Evolutionary conservation across 2,797 vertebrate species (phyloP).

Genomic region (Gymnothorax javanicus): DNA sequence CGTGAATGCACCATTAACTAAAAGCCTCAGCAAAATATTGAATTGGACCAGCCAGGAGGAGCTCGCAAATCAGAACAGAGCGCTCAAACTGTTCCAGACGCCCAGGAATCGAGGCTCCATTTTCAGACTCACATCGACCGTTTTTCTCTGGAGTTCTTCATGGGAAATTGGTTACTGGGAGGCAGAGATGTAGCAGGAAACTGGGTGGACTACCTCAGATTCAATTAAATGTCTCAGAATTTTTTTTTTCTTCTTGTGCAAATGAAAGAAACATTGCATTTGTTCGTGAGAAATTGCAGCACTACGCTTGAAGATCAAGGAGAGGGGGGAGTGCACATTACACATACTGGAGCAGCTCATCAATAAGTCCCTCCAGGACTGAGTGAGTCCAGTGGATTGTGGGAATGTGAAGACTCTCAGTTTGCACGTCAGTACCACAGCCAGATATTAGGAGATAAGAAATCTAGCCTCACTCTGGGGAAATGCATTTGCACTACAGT

Average conservation of each 20-base stretch:
- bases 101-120: background rate
- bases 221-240: background rate
- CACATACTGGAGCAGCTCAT: background rate
- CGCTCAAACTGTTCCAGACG: background rate
- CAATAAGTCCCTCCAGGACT: slow-evolving; percentile 1
- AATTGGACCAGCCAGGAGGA: background rate
- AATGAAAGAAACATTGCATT: background rate
- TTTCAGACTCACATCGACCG: background rate
- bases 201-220: background rate
- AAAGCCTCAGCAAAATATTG: background rate
- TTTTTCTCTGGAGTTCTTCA: background rate
- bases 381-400: background rate
- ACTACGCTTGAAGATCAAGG: background rate
- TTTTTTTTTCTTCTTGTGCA: background rate
- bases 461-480: background rate
- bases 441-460: background rate
- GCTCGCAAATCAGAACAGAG: background rate
- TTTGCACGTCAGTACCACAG: background rate
- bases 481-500: background rate
- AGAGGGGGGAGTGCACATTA: background rate
- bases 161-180: background rate
- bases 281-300: background rate
- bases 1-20: background rate
- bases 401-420: background rate
- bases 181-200: background rate